Evolutionary conservation across 2,113 vertebrate species (phyloP).

Genomic region (Brachionichthys hirsutus): DNA sequence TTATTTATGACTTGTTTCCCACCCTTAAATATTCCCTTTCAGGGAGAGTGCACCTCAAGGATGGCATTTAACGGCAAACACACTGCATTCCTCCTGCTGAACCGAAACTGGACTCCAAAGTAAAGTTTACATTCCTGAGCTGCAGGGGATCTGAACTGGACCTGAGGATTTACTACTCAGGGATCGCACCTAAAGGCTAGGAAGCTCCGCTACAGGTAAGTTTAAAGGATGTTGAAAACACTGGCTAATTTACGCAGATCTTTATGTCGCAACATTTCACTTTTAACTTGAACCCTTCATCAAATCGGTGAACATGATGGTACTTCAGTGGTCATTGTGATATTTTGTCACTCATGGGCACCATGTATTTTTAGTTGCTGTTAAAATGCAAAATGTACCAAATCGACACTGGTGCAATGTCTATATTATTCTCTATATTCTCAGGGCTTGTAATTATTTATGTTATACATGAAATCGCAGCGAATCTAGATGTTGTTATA

Average conservation of each 20-base stretch:
- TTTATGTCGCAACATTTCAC: background rate
- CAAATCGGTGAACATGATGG: too few relatives aligned
- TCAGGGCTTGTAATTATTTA: too few relatives aligned
- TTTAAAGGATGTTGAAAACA: constrained; percentile 9
- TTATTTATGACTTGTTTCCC: constrained; percentile 68
- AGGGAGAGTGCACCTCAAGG: constrained; percentile 44
- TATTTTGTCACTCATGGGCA: too few relatives aligned
- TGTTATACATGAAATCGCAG: too few relatives aligned
- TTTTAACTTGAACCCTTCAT: too few relatives aligned
- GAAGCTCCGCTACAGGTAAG: constrained; percentile 16
- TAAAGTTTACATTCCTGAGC: constrained; percentile 73
- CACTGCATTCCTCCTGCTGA: constrained; percentile 61
- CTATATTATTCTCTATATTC: too few relatives aligned
- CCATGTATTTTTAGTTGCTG: too few relatives aligned
- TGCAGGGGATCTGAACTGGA: constrained; percentile 27
- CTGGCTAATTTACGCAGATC: background rate
- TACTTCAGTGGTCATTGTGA: too few relatives aligned
- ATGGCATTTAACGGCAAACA: constrained; percentile 60
- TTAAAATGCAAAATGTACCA: too few relatives aligned
- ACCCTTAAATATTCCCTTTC: constrained; percentile 59
- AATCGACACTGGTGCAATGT: too few relatives aligned
- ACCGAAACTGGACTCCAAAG: constrained; percentile 60
- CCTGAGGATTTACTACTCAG: constrained; percentile 26
- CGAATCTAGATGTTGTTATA: too few relatives aligned
- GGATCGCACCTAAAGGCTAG: constrained; percentile 6